phyloP scores from a whole-genome alignment of 2,888 invertebrate species.

The Phragmatobia fuliginosa region DNA sequence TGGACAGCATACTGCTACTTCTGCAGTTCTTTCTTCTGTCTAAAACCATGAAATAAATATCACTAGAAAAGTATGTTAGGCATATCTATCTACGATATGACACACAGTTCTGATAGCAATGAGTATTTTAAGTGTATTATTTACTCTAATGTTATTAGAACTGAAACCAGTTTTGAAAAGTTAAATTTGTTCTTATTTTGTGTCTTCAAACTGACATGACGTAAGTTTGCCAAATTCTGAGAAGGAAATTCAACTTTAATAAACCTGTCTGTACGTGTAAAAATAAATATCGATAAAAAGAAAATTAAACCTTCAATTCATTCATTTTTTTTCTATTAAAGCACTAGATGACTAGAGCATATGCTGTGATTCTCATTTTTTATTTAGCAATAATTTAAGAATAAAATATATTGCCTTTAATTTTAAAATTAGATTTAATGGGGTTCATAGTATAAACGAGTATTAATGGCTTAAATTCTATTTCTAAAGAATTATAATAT shows the following conservation, averaged over 20 bases:
- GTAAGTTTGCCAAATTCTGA: slow-evolving; percentile 34
- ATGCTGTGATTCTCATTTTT: too few species aligned
- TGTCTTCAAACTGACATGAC: background rate
- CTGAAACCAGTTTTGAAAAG: too few species aligned
- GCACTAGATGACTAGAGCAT: too few species aligned
- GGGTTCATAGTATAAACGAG: too few species aligned
- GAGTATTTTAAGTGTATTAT: slow-evolving; percentile 7
- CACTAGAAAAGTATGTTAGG: too few species aligned
- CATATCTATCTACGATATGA: too few species aligned
- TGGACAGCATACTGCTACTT: slow-evolving; percentile 91
- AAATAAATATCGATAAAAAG: slow-evolving; percentile 42
- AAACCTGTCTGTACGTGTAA: slow-evolving; percentile 18
- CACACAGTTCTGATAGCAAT: too few species aligned
- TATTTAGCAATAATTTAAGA: too few species aligned
- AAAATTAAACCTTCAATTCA: slow-evolving; percentile 15
- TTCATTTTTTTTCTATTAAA: background rate
- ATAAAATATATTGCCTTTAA: too few species aligned
- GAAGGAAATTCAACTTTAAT: slow-evolving; percentile 30
- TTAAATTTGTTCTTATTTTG: background rate
- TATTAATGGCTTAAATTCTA: too few species aligned
- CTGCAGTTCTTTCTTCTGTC: slow-evolving; percentile 89
- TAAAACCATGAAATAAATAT: slow-evolving; percentile 68
- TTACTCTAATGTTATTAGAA: background rate
- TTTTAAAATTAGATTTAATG: too few species aligned
- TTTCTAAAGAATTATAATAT: too few species aligned